Base-by-base conservation (phyloP, 2,888 invertebrate species). In the Lysandra coridon region DNA sequence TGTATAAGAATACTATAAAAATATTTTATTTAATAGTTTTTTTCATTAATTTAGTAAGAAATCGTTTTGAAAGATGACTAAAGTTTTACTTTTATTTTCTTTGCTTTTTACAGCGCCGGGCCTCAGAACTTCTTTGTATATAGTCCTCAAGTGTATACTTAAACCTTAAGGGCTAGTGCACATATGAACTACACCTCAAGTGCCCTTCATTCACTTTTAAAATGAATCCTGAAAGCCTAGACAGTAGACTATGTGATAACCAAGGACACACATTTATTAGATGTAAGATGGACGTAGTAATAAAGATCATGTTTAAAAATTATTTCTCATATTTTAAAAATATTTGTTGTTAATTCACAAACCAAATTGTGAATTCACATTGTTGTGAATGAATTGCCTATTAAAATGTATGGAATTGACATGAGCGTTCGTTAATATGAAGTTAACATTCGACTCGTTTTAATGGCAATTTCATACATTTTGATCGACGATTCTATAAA, bases 121-220 rank as follows among this genome's bases (percentile, higher is more conserved):
- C 33, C 17, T 12, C 30, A 14, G 33, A 17, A 69, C 12, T 69
- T 17, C 33, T 30, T 37, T 14, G 2, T 33, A 23, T 33, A 69
- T 5, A 37, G 33, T 64, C 33, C 69, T 69, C 17, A 69, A 69
- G 69, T 2, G 17, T 5, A 37, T 69, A 69, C 69, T 69, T 69
- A 69, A 69, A 37, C 33, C 33, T 10, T 69, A 69, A 69, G 69
- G 33, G 33, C 69, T 37, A 14, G 69, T 69, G 69, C 69, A 69
- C 33, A 14, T 33, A 69, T 14, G 33, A 30, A 37, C 69, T 14
- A 6, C 2, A 5, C 33, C 1, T 14, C 33, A 69, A 69, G 17
- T 4, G 4, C 33, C 30, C 64, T 64, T 12, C 64, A 64, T 33
- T 62, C 23, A 17, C 33, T 33, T 37, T 69, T 37, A 69, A 37